phyloP scores from a whole-genome alignment of 2,797 vertebrate species.

The Salarias fasciatus region DNA sequence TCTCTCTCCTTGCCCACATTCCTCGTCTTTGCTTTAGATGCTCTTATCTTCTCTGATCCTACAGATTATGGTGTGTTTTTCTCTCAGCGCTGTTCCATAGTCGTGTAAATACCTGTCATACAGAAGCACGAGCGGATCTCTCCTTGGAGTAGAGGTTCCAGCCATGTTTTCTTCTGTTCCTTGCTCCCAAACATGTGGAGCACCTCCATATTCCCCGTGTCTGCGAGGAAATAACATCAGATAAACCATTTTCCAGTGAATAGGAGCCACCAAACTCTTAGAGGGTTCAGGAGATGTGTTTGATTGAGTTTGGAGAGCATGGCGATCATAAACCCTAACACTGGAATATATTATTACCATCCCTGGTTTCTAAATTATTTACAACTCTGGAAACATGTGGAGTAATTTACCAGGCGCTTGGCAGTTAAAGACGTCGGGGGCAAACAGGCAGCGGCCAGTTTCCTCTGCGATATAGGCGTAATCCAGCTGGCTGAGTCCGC shows the following conservation, averaged over 20 bases:
- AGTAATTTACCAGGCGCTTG: constrained; percentile 90
- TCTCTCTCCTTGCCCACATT: too few relatives aligned
- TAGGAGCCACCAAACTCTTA: neutral
- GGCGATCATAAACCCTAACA: neutral
- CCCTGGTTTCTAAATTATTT: neutral
- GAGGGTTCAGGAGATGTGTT: neutral
- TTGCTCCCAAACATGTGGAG: constrained; percentile 92
- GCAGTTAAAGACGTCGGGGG: constrained; percentile 93
- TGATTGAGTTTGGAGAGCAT: neutral
- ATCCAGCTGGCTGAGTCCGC: constrained; percentile 91
- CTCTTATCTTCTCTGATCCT: neutral
- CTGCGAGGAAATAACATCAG: constrained; percentile 67
- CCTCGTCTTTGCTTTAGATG: neutral
- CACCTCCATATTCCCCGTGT: constrained; percentile 96
- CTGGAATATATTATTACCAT: too few relatives aligned
- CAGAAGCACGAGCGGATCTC: constrained; percentile 94
- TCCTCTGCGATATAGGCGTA: constrained; percentile 94
- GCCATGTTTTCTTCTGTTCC: constrained; percentile 91
- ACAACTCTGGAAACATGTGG: neutral
- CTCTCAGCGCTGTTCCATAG: neutral
- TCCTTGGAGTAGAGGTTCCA: constrained; percentile 91
- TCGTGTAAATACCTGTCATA: constrained; percentile 89
- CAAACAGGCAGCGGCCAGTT: constrained; percentile 88
- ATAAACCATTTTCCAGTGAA: neutral
- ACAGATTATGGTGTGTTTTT: neutral